Evolutionary conservation across 2,888 invertebrate species (phyloP).

Genomic region (Fabriciana adippe): DNA sequence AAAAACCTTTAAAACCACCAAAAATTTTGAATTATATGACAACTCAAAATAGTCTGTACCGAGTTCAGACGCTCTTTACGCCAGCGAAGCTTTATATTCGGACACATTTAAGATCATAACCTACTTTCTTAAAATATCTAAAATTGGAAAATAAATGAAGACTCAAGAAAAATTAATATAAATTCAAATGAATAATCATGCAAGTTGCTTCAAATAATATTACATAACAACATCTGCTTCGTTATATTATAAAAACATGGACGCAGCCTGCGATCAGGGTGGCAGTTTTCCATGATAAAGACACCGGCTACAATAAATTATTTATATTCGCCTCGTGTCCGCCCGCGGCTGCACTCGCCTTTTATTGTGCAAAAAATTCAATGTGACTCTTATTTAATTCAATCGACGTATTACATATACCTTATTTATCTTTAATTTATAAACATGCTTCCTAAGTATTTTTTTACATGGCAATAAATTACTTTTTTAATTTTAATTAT

Average conservation of each 20-base stretch:
- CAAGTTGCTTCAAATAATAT: background rate
- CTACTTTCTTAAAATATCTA: too few relatives aligned
- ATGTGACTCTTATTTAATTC: constrained; percentile 21
- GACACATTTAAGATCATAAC: too few relatives aligned
- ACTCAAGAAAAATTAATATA: too few relatives aligned
- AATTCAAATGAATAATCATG: background rate
- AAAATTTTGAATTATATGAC: too few relatives aligned
- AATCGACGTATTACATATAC: background rate
- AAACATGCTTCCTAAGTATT: too few relatives aligned
- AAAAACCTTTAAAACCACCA: too few relatives aligned
- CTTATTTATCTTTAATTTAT: constrained; percentile 1
- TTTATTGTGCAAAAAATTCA: constrained; percentile 28
- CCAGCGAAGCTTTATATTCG: too few relatives aligned
- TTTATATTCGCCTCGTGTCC: constrained; percentile 33
- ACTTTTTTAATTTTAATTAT: too few relatives aligned
- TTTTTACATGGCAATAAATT: too few relatives aligned
- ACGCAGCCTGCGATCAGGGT: constrained; percentile 22
- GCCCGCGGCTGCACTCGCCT: constrained; percentile 36
- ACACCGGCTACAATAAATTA: constrained; percentile 31
- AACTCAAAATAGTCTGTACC: too few relatives aligned
- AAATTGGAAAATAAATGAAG: too few relatives aligned
- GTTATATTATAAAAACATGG: background rate
- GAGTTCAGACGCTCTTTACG: too few relatives aligned
- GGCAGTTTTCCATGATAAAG: constrained; percentile 34
- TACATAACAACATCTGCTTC: constrained; percentile 1